Evolutionary conservation across 64 coral and sea anemone species (phyloP), one percentile per base, ranked within the genome.

Genomic region (Catalaphyllia jardinei): DNA sequence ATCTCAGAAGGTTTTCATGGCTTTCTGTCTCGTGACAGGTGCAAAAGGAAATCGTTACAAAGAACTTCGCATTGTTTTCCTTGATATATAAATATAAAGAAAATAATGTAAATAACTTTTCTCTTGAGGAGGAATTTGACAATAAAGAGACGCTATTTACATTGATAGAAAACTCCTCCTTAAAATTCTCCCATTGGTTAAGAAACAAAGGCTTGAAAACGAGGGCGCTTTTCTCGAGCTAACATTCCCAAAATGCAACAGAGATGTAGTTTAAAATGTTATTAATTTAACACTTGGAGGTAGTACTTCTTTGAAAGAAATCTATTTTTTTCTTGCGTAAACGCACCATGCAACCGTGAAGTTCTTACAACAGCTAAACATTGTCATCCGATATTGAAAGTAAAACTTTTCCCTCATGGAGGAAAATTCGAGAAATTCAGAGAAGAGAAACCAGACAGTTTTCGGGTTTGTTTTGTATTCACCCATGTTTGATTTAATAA

Each of bases 401-500:
- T 69, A 27, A 69, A 69, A 69, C 8, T n/a, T 69, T 67, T 67
- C 33, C 33, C 62, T 24, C 9, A 25, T 2, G 52, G 52, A 54
- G 7, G 52, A 13, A 54, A 54, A 54, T 54, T 54, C 52, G 8
- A 54, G 52, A 54, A 54, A 54, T 7, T 13, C 14, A 76, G 31
- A 46, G 35, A 76, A 60, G 22, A 25, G 7, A 27, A 33, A 29
- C 49, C 17, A 29, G 55, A 28, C 12, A 18, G 16, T 80, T 61
- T 27, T 80, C 55, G 18, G 29, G 6, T 80, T 80, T 80, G 54
- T 31, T 61, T 31, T 55, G 50, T 3, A 24, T 24, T 39, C 14
- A 28, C 14, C 31, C 81, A 71, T 71, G 63, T 71, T 85, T 85
- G 29, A 85, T 85, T 85, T 1, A 85, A 85, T 22, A 79, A 31